These are phyloP conservation scores for Dryococelus australis DNA, from an alignment of 2,888 invertebrate genomes.

Conservation along the genomic window DNA sequence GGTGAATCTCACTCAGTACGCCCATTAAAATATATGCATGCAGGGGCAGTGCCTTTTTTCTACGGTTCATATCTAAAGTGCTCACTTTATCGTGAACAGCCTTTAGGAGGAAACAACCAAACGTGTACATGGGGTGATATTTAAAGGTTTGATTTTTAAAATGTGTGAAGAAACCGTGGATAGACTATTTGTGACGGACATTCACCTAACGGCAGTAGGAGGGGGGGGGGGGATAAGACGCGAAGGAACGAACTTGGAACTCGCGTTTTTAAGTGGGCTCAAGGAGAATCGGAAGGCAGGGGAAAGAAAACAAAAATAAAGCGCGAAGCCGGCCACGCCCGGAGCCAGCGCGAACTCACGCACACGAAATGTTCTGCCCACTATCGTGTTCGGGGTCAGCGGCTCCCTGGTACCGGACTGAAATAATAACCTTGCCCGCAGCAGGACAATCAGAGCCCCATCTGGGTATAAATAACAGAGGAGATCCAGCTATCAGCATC, in stretches of 20 bases:
- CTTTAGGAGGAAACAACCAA: too few species aligned
- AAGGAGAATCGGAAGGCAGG: neutral
- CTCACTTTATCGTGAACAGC: too few species aligned
- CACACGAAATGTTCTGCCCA: neutral
- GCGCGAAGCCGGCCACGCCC: neutral
- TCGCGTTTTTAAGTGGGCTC: neutral
- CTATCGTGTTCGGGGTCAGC: slow-evolving; percentile 1
- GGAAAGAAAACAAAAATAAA: neutral
- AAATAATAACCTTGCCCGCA: neutral
- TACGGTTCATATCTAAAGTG: too few species aligned
- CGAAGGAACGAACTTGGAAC: too few species aligned
- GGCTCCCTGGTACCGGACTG: neutral
- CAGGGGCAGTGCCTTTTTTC: too few species aligned
- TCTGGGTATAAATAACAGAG: neutral
- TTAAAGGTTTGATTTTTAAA: too few species aligned
- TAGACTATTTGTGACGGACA: neutral
- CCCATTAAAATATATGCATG: too few species aligned
- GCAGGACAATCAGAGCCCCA: too few species aligned
- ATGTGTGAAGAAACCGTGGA: too few species aligned
- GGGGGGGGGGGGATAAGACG: neutral
- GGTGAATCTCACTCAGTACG: too few species aligned
- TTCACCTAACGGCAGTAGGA: neutral
- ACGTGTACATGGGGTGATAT: too few species aligned
- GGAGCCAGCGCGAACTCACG: neutral
- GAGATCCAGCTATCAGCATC: neutral